Evolutionary conservation across 2,888 invertebrate species (phyloP), one percentile per base, ranked within the genome.

Genomic region (Dermolepida albohirtum): DNA sequence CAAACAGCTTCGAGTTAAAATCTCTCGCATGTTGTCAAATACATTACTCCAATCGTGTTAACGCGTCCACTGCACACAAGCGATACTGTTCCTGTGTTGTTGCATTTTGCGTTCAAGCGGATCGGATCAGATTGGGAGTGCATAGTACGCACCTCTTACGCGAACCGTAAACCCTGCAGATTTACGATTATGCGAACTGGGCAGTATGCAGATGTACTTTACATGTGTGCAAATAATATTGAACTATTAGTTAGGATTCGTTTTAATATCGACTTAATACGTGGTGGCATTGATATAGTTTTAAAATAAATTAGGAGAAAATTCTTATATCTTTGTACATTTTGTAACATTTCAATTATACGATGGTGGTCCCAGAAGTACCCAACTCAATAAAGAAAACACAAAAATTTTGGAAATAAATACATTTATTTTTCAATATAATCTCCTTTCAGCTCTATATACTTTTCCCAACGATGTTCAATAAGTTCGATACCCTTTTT

Each of bases 21-120:
- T 34, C 34, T 34, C 34, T 1, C 6, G 10, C 34, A 34, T 10
- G 34, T 34, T 14, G 27, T 34, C 29, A 51, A 51, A 29, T 29
- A 27, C 29, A 27, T 10, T 12, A 27, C 27, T 22, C 27, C 8
- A 11, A 7, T 10, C 7, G n/a, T 12, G 51, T n/a, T n/a, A 14
- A 27, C 51, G 8, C 12, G 12, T n/a, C 27, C 22, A 51, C 27
- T 51, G 29, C 51, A 29, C 12, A 29, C 4, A 12, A 12, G 27
- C 51, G 51, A 34, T 51, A 51, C 29, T 51, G 12, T 29, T n/a
- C 6, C 29, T 29, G 29, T 27, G 29, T 29, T 51, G 51, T 51
- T 51, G 29, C 29, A 29, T 51, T 51, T 29, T 6, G 51, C 51
- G 29, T 51, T 12, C n/a, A 29, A 51, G 27, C 51, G 34, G 1